These are phyloP conservation scores for Asteroscopus sphinx DNA, from an alignment of 2,888 invertebrate species.

Conservation along the genomic window DNA sequence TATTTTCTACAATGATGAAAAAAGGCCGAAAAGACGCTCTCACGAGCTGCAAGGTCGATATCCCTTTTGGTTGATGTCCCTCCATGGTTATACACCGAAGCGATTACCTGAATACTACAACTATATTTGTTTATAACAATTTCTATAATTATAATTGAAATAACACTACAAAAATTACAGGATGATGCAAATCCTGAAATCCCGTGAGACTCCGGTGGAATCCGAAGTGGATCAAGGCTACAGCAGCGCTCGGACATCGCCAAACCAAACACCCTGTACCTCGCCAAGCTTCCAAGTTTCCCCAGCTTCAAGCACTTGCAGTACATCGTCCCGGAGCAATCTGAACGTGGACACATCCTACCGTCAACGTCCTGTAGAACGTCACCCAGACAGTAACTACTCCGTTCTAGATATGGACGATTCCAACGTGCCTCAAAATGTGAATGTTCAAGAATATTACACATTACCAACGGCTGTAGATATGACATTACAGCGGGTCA, in stretches of 20 bases:
- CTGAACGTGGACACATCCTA: conserved; percentile 64
- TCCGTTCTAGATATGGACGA: conserved; percentile 72
- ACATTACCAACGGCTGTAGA: conserved; percentile 71
- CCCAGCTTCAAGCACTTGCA: conserved; percentile 73
- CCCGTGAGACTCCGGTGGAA: conserved; percentile 72
- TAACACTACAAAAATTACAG: conserved; percentile 61
- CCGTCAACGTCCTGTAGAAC: conserved; percentile 67
- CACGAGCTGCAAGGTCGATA: conserved; percentile 76
- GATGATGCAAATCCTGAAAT: conserved; percentile 84
- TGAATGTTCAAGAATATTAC: conserved; percentile 67
- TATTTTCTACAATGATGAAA: conserved; percentile 69
- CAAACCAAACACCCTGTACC: conserved; percentile 76
- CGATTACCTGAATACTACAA: conserved; percentile 70
- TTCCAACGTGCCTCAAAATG: conserved; percentile 56
- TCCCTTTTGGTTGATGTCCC: conserved; percentile 80
- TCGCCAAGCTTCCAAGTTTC: conserved; percentile 76
- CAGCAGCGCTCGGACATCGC: conserved; percentile 80
- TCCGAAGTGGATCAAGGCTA: conserved; percentile 81
- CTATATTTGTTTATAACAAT: background rate
- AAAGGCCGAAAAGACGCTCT: conserved; percentile 73
- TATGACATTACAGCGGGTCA: conserved; percentile 73
- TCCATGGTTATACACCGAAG: conserved; percentile 81
- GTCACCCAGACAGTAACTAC: conserved; percentile 59
- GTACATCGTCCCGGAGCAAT: conserved; percentile 66
- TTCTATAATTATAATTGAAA: background rate